Base-by-base conservation (phyloP, 1,140 invertebrate genomes). In the Platorchestia sp. region DNA sequence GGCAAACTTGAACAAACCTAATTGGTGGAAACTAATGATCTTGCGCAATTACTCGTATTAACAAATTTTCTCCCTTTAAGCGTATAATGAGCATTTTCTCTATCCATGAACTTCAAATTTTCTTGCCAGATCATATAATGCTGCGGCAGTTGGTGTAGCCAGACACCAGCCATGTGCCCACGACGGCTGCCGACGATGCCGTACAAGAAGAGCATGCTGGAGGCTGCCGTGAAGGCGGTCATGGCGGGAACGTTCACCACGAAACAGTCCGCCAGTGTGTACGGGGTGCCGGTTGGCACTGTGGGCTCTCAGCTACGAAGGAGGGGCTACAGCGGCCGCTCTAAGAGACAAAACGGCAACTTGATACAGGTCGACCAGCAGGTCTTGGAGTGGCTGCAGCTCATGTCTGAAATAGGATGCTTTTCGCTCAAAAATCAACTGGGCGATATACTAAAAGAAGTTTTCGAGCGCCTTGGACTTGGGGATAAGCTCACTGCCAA, bases 401-500 rank as follows among this genome's bases (percentile, higher is more conserved):
- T 93, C 6, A 93, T 93, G 91, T 93, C 91, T 45, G 91, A 93
- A 40, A 93, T 93, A 44, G 91, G 91, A 93, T 93, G 91, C 44
- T 93, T 6, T 45, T 93, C 91, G 14, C 91, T 93, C 3, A 93
- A 45, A 45, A 93, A 93, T 47, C 43, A 93, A 45, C 45, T 93
- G 0, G 91, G 91, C 47, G 91, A 45, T 36, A 93, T 93, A 10
- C 91, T 93, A 0, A 45, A 44, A 47, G 91, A 93, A 45, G 91
- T 45, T 40, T 93, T 47, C n/a, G 91, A 93, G 47, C 43, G 91
- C 41, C 45, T 45, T 0, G 91, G 91, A 40, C 7, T 45, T 47
- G 7, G 91, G 0, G 91, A 93, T 36, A 45, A 44, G 43, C 91
- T 93, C 44, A 93, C 44, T 7, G 43, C 91, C 43, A 93, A 93